Conservation (phyloP, 2,888 invertebrate genomes). For the Linnaemya tessellans region DNA sequence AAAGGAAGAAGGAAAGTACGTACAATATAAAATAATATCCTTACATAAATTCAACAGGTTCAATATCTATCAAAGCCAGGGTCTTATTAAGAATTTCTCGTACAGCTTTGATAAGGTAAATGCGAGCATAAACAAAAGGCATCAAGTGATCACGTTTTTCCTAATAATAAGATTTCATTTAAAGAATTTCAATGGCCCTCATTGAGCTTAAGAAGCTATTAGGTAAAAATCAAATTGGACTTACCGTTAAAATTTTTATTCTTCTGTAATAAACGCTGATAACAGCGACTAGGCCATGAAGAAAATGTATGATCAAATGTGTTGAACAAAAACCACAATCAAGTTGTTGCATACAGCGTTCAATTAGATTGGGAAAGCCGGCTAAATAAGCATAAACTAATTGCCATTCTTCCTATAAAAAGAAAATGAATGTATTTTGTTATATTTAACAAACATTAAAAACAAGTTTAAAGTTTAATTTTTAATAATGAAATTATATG, state of each 20-base stretch:
- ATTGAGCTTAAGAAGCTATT: not conserved
- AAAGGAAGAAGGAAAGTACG: not conserved
- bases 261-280: conserved; percentile 91
- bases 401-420: conserved; percentile 90
- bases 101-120: conserved; percentile 87
- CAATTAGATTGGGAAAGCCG: conserved; percentile 86
- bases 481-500: no score
- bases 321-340: conserved; percentile 85
- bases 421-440: conserved; percentile 6
- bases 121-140: conserved; percentile 87
- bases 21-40: not conserved
- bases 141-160: conserved; percentile 88
- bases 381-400: conserved; percentile 88
- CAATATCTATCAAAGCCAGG: conserved; percentile 87
- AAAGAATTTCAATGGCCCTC: not conserved
- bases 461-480: no score
- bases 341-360: conserved; percentile 84
- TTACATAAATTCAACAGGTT: conserved; percentile 89
- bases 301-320: conserved; percentile 87
- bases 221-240: conserved; percentile 75
- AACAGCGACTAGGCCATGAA: conserved; percentile 86
- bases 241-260: conserved; percentile 88
- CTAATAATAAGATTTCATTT: conserved; percentile 82
- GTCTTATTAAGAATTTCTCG: conserved; percentile 87
- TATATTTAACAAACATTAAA: not conserved